phyloP scores from a whole-genome alignment of 1,140 invertebrate genomes.

The Vanessa tameamea region DNA sequence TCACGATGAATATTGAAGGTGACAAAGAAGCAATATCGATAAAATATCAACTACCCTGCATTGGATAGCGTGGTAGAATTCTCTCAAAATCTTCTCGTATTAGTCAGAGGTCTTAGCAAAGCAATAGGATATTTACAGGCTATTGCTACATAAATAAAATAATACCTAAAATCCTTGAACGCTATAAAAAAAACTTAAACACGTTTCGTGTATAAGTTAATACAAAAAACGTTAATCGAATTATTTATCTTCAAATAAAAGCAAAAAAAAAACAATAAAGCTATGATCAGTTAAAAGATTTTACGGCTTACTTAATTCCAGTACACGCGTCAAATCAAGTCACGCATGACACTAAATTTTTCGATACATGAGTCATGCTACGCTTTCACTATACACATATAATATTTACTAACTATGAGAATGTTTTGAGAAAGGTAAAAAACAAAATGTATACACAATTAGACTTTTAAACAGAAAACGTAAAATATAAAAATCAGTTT shows the following conservation, averaged over 20 bases:
- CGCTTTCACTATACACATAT: conserved; percentile 31
- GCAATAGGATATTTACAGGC: too few relatives aligned
- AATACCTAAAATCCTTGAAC: too few relatives aligned
- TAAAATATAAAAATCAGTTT: neutral
- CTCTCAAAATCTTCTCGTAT: too few relatives aligned
- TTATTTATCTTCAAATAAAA: neutral
- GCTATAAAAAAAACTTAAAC: too few relatives aligned
- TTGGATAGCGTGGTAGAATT: too few relatives aligned
- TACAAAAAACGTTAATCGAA: neutral
- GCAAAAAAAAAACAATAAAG: neutral
- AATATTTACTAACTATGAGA: conserved; percentile 3
- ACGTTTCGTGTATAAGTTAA: neutral
- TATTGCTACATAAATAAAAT: too few relatives aligned
- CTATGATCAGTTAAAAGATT: conserved; percentile 17
- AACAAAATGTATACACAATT: neutral
- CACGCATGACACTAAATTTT: conserved; percentile 39
- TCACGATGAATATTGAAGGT: neutral
- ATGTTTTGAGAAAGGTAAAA: neutral
- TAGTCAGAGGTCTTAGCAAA: too few relatives aligned
- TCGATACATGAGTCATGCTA: conserved; percentile 35
- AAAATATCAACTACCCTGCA: too few relatives aligned
- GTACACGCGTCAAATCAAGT: conserved; percentile 30
- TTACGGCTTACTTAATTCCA: conserved; percentile 22
- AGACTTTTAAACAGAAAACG: neutral
- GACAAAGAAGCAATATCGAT: too few relatives aligned